Evolutionary conservation across 2,797 vertebrate genomes (phyloP).

Genomic region (Hemitrygon akajei): DNA sequence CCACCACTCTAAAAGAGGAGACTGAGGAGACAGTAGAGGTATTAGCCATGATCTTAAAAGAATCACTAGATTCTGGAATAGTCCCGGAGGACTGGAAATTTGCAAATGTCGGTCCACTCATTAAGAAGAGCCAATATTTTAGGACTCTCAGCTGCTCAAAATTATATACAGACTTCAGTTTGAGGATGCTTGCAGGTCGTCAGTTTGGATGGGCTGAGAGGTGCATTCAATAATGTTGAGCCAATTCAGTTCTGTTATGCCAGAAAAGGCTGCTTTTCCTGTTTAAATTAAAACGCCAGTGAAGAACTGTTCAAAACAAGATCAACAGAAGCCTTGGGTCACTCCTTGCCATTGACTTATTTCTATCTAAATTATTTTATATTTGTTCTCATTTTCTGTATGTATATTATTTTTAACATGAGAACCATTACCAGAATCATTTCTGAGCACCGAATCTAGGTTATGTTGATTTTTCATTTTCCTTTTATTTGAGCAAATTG

Average conservation of each 20-base stretch:
- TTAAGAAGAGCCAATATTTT: neutral
- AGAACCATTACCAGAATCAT: neutral
- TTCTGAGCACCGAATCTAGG: neutral
- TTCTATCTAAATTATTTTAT: neutral
- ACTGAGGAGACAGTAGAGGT: too few relatives aligned
- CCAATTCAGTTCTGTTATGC: neutral
- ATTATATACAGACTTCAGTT: neutral
- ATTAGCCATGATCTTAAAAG: too few relatives aligned
- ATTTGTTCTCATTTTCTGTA: neutral
- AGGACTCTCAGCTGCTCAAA: too few relatives aligned
- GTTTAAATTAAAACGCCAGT: slow-evolving; percentile 8
- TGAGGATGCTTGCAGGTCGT: neutral
- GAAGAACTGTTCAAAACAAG: neutral
- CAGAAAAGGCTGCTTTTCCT: neutral
- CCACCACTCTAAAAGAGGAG: too few relatives aligned
- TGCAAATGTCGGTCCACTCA: too few relatives aligned
- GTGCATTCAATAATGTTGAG: slow-evolving; percentile 6
- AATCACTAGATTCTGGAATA: too few relatives aligned
- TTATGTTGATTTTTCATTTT: slow-evolving; percentile 2
- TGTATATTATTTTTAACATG: neutral
- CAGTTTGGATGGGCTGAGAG: neutral
- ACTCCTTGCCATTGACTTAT: neutral
- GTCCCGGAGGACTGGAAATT: too few relatives aligned
- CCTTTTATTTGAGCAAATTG: neutral
- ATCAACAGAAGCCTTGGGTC: neutral